phyloP scores from a whole-genome alignment of 2,113 vertebrate genomes.

The Entomyzon cyanotis region DNA sequence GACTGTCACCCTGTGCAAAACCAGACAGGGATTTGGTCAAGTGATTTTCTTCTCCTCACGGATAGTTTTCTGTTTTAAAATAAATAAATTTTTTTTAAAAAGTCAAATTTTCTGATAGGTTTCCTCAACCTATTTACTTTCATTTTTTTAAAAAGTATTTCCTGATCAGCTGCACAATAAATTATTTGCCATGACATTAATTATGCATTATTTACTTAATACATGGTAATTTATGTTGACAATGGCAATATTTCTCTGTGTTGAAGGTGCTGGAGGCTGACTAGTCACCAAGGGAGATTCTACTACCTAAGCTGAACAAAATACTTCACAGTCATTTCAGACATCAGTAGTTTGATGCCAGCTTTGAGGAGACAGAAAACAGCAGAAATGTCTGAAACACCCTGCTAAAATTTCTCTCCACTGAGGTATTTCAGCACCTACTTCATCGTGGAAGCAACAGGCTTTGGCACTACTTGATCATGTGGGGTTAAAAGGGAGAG shows the following conservation, averaged over 20 bases:
- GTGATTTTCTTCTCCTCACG: neutral
- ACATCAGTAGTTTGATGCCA: neutral
- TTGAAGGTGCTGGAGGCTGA: neutral
- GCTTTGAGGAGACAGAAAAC: neutral
- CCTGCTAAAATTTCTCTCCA: neutral
- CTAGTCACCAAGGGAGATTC: neutral
- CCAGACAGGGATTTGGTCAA: neutral
- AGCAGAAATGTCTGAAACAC: neutral
- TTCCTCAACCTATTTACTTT: neutral
- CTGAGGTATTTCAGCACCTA: neutral
- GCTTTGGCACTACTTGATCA: neutral
- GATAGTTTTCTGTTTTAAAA: neutral
- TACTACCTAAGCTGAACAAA: neutral
- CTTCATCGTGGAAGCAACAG: neutral
- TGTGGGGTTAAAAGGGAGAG: neutral
- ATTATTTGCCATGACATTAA: neutral
- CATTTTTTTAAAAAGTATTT: neutral
- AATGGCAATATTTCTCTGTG: neutral
- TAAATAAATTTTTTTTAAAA: neutral
- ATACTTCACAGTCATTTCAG: neutral
- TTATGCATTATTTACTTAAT: constrained; percentile 36
- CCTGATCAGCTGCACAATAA: neutral
- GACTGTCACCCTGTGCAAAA: neutral
- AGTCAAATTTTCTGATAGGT: neutral
- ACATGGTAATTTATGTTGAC: neutral